These are phyloP conservation scores for Dicrurus megarhynchus DNA, from an alignment of 2,113 vertebrate genomes.

Conservation along the genomic window DNA sequence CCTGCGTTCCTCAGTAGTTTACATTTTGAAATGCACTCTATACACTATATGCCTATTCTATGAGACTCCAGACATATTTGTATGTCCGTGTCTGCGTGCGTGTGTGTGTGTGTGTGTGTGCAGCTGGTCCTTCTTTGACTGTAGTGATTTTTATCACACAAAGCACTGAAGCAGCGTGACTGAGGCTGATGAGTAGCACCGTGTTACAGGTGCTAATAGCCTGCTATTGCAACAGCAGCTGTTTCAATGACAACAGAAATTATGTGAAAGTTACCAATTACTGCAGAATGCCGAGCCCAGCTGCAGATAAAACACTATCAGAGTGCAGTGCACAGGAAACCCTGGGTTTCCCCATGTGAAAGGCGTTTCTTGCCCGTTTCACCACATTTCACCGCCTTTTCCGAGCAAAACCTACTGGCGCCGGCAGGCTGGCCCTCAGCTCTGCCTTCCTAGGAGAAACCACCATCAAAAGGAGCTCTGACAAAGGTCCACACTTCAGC, in stretches of 20 bases:
- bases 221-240: accelerated
- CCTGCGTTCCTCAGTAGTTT: background rate
- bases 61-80: background rate
- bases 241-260: background rate
- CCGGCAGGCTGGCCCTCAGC: background rate
- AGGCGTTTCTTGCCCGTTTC: background rate
- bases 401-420: accelerated
- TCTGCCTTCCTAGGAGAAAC: background rate
- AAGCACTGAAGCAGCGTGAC: background rate
- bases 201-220: background rate
- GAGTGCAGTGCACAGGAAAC: background rate
- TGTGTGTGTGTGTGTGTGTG: too few species aligned
- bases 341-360: background rate
- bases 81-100: background rate
- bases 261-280: accelerated
- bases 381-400: accelerated
- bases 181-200: background rate
- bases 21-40: background rate
- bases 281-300: background rate
- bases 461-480: background rate
- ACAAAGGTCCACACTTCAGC: background rate
- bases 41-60: accelerated
- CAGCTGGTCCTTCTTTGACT: background rate
- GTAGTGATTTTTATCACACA: background rate
- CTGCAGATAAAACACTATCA: background rate